Conservation (phyloP, 2,797 vertebrate species). For the Nasua narica region DNA sequence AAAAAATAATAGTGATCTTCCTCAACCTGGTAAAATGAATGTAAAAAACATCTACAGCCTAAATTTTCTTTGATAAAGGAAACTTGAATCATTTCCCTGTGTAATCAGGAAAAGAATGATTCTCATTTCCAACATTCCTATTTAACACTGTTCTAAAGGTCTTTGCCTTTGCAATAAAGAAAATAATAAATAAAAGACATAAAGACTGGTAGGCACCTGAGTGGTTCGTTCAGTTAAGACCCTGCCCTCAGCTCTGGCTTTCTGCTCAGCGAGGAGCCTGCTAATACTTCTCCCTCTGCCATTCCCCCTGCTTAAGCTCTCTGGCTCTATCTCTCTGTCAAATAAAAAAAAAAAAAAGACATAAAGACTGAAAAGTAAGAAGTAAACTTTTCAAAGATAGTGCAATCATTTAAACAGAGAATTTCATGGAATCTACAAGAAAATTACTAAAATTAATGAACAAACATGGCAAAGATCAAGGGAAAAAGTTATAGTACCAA, state of each 20-base stretch:
- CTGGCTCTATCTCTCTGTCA: no score
- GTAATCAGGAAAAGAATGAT: background rate
- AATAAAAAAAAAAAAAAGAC: no score
- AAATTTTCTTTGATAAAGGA: background rate
- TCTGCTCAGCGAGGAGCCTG: no score
- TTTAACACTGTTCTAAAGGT: background rate
- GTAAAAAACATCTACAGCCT: background rate
- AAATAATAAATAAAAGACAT: background rate
- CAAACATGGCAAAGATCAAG: background rate
- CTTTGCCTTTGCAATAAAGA: background rate
- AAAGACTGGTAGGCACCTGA: background rate
- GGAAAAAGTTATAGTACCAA: background rate
- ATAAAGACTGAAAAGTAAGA: no score
- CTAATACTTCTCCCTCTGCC: no score
- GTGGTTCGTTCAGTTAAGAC: no score
- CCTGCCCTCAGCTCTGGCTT: no score
- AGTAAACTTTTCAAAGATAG: background rate
- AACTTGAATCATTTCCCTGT: background rate
- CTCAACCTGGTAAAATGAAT: background rate
- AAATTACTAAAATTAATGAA: background rate
- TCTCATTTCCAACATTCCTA: background rate
- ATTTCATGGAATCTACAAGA: background rate
- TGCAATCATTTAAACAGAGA: background rate
- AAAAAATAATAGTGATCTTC: background rate
- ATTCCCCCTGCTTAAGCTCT: no score